Evolutionary conservation across 1,140 invertebrate genomes (phyloP).

Genomic region (Drosophila auraria): DNA sequence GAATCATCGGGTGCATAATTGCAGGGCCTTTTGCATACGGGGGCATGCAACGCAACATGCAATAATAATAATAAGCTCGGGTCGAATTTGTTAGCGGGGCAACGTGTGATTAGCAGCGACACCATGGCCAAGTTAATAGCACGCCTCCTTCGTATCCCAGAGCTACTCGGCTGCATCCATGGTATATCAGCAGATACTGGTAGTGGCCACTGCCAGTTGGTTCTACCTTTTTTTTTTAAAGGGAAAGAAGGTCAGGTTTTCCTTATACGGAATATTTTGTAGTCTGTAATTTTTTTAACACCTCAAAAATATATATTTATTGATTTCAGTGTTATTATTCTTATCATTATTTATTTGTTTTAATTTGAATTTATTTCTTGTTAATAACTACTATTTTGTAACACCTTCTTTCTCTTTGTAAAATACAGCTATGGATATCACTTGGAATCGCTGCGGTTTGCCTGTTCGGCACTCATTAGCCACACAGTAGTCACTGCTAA

Average conservation of each 20-base stretch:
- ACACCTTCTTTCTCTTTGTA: background rate
- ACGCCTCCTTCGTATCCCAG: constrained; percentile 17
- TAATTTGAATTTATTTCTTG: background rate
- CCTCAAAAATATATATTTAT: background rate
- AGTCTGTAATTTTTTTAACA: background rate
- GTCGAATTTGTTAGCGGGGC: constrained; percentile 50
- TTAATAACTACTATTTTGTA: constrained; percentile 2
- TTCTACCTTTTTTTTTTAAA: background rate
- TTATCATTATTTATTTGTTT: background rate
- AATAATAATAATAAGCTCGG: constrained; percentile 65
- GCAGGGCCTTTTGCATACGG: constrained; percentile 62
- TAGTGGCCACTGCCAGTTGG: background rate
- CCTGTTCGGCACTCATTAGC: constrained; percentile 52
- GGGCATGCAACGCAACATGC: constrained; percentile 23
- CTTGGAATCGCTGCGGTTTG: constrained; percentile 25
- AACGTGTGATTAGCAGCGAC: constrained; percentile 72
- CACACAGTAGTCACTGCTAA: constrained; percentile 58
- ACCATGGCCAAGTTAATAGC: constrained; percentile 57
- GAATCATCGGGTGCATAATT: constrained; percentile 56
- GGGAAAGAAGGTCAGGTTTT: background rate
- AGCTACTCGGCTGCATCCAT: constrained; percentile 20
- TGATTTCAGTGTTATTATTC: background rate
- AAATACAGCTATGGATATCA: constrained; percentile 19
- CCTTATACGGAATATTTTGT: background rate
- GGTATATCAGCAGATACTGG: background rate